A percentile compares a stretch with the other conserved stretches of the same genome.
phyloP scores from a whole-genome alignment of 2,797 vertebrate genomes.

The Novumbra hubbsi region DNA sequence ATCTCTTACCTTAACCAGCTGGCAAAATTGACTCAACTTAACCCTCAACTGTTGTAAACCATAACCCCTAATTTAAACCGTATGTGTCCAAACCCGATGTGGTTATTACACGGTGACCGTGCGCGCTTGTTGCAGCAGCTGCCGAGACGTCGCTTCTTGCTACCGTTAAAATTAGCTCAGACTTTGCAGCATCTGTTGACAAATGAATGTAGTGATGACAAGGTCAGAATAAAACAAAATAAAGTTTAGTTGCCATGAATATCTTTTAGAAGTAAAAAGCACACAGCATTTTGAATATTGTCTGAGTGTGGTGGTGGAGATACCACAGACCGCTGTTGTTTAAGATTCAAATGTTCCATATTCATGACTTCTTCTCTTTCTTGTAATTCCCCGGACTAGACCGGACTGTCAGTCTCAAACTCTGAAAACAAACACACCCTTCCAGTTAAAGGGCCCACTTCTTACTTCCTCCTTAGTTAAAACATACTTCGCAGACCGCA shows the following conservation, averaged over 20 bases:
- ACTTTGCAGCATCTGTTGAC: slow-evolving; percentile 19
- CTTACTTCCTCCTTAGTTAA: no score
- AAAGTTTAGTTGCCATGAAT: background rate
- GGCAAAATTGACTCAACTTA: no score
- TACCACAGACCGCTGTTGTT: slow-evolving; percentile 33
- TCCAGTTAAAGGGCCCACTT: background rate
- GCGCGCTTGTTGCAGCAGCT: slow-evolving; percentile 20
- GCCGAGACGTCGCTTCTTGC: background rate
- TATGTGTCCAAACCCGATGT: no score
- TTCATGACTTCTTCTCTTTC: slow-evolving; percentile 46
- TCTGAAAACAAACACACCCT: slow-evolving; percentile 28
- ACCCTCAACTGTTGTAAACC: no score
- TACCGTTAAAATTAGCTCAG: no score
- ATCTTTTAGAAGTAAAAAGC: background rate
- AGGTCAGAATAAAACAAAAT: background rate
- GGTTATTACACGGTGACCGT: no score
- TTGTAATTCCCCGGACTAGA: slow-evolving; percentile 42
- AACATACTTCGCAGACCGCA: no score
- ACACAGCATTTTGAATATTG: background rate
- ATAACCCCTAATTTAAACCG: no score
- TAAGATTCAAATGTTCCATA: slow-evolving; percentile 52
- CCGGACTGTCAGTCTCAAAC: slow-evolving; percentile 38
- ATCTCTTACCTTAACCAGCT: no score
- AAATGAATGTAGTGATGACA: slow-evolving; percentile 16
- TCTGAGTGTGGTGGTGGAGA: background rate